Conservation (phyloP, 2,888 invertebrate species). For the Fragum sueziense region DNA sequence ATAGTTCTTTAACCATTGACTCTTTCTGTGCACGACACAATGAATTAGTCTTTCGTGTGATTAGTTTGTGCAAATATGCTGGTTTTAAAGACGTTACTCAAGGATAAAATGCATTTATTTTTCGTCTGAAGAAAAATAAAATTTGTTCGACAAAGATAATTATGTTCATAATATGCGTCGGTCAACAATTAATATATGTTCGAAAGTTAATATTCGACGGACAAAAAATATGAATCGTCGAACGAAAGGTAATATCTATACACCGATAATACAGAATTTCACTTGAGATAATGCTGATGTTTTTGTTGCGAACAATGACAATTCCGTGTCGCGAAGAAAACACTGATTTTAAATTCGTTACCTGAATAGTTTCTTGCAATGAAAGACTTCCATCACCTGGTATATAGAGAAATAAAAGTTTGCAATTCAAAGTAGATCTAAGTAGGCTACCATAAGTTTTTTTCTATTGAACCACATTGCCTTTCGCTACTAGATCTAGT, state of each 20-base stretch:
- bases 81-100: too few relatives aligned
- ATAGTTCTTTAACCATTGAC: too few relatives aligned
- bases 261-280: neutral
- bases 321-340: neutral
- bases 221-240: neutral
- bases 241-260: neutral
- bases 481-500: too few relatives aligned
- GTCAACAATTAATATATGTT: neutral
- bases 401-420: slow-evolving; percentile 15
- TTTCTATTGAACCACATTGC: too few relatives aligned
- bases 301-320: neutral
- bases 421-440: neutral
- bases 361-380: slow-evolving; percentile 32
- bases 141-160: too few relatives aligned
- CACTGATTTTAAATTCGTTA: neutral
- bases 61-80: too few relatives aligned
- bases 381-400: slow-evolving; percentile 56
- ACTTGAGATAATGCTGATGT: neutral
- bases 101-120: too few relatives aligned
- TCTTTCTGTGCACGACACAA: too few relatives aligned
- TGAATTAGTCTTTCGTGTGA: too few relatives aligned
- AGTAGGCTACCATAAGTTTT: neutral
- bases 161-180: neutral
- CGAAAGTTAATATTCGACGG: neutral
- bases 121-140: too few relatives aligned